phyloP scores from a whole-genome alignment of 2,888 invertebrate species.

The Acanthopleura granulata region DNA sequence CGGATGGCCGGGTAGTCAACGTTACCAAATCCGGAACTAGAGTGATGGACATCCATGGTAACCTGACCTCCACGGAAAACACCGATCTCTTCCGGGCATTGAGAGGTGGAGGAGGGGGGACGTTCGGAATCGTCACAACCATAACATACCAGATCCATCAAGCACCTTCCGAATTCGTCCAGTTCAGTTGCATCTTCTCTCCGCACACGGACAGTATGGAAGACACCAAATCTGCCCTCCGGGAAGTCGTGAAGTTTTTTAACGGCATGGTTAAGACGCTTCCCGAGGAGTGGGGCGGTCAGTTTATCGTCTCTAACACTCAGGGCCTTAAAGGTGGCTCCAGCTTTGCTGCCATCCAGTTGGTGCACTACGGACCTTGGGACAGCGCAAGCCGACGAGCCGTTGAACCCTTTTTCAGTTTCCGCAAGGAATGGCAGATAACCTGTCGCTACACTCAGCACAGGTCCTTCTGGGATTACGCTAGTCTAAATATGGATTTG shows the following conservation, averaged over 20 bases:
- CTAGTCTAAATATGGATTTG: background rate
- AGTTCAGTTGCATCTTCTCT: background rate
- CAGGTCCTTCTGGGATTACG: constrained; percentile 8
- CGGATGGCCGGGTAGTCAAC: constrained; percentile 7
- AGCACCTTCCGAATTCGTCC: constrained; percentile 9
- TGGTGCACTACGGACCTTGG: constrained; percentile 11
- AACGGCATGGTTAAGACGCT: background rate
- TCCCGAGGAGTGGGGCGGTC: constrained; percentile 11
- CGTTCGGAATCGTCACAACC: constrained; percentile 3
- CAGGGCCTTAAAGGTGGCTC: background rate
- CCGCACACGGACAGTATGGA: background rate
- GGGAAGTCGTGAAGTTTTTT: background rate
- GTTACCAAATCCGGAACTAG: background rate
- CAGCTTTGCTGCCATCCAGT: background rate
- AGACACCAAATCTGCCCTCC: background rate
- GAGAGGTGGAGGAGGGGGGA: constrained; percentile 14
- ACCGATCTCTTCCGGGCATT: constrained; percentile 5
- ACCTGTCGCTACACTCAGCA: background rate
- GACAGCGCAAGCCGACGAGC: background rate
- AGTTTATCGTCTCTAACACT: background rate
- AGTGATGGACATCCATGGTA: constrained; percentile 12
- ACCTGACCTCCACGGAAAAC: background rate
- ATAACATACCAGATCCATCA: background rate
- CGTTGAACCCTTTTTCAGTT: background rate
- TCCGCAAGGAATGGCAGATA: constrained; percentile 1